Conservation (phyloP, 35 echinoderm and acorn worm genomes). For the Patiria miniata region DNA sequence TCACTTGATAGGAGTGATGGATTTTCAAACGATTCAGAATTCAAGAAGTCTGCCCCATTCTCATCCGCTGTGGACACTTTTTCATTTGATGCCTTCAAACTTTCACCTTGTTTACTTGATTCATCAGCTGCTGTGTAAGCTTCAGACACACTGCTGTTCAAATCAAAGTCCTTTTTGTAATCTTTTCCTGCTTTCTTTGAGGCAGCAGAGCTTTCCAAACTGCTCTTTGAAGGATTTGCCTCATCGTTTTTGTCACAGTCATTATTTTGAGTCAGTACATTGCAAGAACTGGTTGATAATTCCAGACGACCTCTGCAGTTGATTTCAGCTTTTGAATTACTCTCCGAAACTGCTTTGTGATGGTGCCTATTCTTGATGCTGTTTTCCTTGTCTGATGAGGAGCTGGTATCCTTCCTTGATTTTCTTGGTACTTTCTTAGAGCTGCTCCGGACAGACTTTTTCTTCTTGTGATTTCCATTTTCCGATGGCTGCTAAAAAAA, state of each 20-base stretch:
- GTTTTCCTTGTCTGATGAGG: neutral
- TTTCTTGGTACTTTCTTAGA: neutral
- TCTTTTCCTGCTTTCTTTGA: too few relatives aligned
- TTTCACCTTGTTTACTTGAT: too few relatives aligned
- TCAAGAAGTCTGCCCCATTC: too few relatives aligned
- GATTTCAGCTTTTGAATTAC: neutral
- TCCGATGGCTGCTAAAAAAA: conserved; percentile 44
- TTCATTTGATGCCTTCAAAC: too few relatives aligned
- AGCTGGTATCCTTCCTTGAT: neutral
- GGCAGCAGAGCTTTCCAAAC: too few relatives aligned
- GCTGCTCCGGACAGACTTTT: conserved; percentile 9
- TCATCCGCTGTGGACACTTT: too few relatives aligned
- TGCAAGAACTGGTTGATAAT: neutral
- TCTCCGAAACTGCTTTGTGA: neutral
- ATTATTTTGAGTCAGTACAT: too few relatives aligned
- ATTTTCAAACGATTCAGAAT: neutral
- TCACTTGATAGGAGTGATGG: neutral
- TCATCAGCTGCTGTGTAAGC: too few relatives aligned
- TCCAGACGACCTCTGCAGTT: neutral
- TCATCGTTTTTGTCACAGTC: too few relatives aligned
- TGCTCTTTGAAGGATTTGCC: too few relatives aligned
- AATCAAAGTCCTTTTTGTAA: too few relatives aligned
- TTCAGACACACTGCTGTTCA: too few relatives aligned
- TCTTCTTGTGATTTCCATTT: conserved; percentile 38
- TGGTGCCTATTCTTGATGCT: neutral